Conservation (phyloP, 2,113 vertebrate species). For the Pomatostomus ruficeps region DNA sequence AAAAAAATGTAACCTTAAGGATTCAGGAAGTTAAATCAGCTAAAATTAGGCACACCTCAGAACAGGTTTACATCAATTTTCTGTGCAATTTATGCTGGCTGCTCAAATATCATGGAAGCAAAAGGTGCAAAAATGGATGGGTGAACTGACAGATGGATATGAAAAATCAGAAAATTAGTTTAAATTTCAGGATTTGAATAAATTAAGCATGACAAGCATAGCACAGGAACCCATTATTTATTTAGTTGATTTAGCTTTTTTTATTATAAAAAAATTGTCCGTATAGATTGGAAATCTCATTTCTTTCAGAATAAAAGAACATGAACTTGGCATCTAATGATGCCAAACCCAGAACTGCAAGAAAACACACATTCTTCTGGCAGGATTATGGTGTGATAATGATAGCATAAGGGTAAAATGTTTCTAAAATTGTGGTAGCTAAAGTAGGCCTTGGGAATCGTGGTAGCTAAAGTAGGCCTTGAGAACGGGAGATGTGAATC, state of each 20-base stretch:
- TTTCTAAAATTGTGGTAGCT: no score
- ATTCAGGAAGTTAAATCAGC: background rate
- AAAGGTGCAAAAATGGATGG: background rate
- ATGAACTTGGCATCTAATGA: background rate
- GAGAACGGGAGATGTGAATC: no score
- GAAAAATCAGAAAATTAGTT: slow-evolving; percentile 14
- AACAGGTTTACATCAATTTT: background rate
- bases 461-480: no score
- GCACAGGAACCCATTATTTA: background rate
- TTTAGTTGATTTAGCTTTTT: background rate
- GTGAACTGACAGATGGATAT: background rate
- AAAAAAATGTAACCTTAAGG: background rate
- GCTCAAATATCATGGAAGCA: background rate
- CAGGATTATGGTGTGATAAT: background rate
- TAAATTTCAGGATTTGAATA: background rate
- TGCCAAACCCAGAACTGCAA: background rate
- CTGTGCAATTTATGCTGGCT: background rate
- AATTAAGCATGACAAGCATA: background rate
- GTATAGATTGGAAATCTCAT: background rate
- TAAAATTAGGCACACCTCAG: background rate
- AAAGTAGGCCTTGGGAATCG: no score
- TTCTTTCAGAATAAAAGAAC: background rate
- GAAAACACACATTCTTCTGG: background rate
- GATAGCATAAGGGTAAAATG: no score
- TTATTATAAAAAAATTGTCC: background rate